These are phyloP conservation scores for Sitodiplosis mosellana DNA, from an alignment of 1,140 invertebrate species.

Conservation along the genomic window DNA sequence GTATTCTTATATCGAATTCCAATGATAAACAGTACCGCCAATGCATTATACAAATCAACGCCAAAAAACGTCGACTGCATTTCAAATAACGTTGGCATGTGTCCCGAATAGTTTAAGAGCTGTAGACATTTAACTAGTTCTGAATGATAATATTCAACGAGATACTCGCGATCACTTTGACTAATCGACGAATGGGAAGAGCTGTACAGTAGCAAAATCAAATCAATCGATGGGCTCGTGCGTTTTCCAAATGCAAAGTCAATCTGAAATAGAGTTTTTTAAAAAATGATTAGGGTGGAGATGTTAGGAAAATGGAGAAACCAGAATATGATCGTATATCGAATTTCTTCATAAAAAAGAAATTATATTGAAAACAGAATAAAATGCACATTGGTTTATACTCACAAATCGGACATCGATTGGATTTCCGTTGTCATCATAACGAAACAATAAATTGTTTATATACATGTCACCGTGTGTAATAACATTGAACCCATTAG, in stretches of 20 bases:
- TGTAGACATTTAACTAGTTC: not conserved
- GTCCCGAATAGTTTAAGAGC: not conserved
- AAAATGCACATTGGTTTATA: not conserved
- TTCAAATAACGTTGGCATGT: not conserved
- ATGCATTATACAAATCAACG: not conserved
- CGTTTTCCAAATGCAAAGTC: not conserved
- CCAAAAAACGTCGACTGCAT: not conserved
- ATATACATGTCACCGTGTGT: conserved; percentile 41
- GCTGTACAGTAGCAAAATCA: not conserved
- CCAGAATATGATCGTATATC: no score
- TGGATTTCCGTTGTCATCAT: conserved; percentile 19
- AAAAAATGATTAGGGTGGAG: no score
- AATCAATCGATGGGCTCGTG: not conserved
- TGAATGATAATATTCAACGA: not conserved
- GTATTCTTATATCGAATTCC: not conserved
- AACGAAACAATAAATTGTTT: conserved; percentile 41
- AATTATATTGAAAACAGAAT: not conserved
- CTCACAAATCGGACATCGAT: conserved; percentile 31
- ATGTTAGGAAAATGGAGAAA: no score
- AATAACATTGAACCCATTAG: conserved; percentile 33
- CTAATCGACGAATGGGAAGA: not conserved
- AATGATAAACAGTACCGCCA: not conserved
- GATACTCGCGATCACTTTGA: not conserved
- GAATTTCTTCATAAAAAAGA: no score
- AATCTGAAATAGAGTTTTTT: not conserved